These are phyloP conservation scores for Saguinus midas DNA, from an alignment of 2,113 vertebrate species.

Conservation along the genomic window DNA sequence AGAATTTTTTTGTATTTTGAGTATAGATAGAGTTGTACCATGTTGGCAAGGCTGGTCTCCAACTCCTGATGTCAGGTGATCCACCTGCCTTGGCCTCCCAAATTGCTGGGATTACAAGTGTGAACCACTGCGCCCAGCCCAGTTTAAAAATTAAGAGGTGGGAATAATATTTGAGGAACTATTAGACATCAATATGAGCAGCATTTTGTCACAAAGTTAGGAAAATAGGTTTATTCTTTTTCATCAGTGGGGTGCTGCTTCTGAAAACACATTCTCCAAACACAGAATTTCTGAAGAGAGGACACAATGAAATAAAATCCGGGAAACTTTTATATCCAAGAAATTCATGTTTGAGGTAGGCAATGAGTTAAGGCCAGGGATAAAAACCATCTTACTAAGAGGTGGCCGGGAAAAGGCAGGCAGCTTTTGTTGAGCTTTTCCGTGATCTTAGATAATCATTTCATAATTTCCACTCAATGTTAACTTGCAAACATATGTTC, in stretches of 20 bases:
- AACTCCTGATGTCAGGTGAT: too few relatives aligned
- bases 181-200: neutral
- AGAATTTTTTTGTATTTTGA: too few relatives aligned
- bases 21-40: too few relatives aligned
- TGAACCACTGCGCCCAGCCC: too few relatives aligned
- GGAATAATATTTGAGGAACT: neutral
- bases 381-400: neutral
- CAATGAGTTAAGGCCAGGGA: neutral
- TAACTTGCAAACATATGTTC: neutral
- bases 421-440: neutral
- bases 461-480: neutral
- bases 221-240: neutral
- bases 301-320: slow-evolving; percentile 2
- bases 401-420: neutral
- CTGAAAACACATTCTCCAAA: neutral
- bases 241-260: neutral
- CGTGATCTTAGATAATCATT: neutral
- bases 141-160: neutral
- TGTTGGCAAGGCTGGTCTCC: too few relatives aligned
- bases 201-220: neutral
- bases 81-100: too few relatives aligned
- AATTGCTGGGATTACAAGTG: too few relatives aligned
- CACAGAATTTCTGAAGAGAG: neutral
- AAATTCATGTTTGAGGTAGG: neutral
- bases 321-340: neutral